Evolutionary conservation across 1,140 invertebrate genomes (phyloP).

Genomic region (Proctacanthus coquilletti): DNA sequence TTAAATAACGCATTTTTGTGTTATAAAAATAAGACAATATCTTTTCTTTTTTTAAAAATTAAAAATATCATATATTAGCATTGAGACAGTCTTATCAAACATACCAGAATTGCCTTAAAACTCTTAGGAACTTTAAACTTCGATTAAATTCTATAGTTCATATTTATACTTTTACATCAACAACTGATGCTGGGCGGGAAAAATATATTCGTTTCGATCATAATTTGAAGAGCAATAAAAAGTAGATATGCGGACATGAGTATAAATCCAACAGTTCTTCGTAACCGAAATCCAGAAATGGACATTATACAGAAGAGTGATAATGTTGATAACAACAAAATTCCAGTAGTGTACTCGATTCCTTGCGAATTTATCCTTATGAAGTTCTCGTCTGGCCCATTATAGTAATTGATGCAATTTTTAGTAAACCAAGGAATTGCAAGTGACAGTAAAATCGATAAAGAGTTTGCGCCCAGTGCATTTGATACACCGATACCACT

Average conservation of each 20-base stretch:
- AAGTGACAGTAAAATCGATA: constrained; percentile 73
- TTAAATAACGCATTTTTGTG: too few species aligned
- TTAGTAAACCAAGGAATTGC: constrained; percentile 72
- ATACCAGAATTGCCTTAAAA: too few species aligned
- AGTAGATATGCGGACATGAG: constrained; percentile 44
- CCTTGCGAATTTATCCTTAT: constrained; percentile 28
- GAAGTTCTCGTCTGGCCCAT: constrained; percentile 29
- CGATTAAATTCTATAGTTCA: too few species aligned
- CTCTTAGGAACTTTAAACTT: too few species aligned
- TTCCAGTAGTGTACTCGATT: constrained; percentile 44
- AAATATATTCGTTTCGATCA: constrained; percentile 29
- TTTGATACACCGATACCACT: constrained; percentile 75
- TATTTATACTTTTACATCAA: too few species aligned
- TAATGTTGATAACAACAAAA: constrained; percentile 38
- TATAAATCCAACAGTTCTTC: constrained; percentile 39
- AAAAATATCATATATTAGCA: too few species aligned
- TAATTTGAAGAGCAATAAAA: constrained; percentile 30
- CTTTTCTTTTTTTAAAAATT: too few species aligned
- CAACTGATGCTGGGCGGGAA: too few species aligned
- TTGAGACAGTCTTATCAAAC: too few species aligned
- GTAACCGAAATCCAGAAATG: constrained; percentile 38
- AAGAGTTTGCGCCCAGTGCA: constrained; percentile 65
- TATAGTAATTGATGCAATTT: constrained; percentile 35
- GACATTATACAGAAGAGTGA: constrained; percentile 38
- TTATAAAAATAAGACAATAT: too few species aligned